Evolutionary conservation across 1,140 invertebrate genomes (phyloP), one percentile per base, ranked within the genome.

Genomic region (Phortica variegata): DNA sequence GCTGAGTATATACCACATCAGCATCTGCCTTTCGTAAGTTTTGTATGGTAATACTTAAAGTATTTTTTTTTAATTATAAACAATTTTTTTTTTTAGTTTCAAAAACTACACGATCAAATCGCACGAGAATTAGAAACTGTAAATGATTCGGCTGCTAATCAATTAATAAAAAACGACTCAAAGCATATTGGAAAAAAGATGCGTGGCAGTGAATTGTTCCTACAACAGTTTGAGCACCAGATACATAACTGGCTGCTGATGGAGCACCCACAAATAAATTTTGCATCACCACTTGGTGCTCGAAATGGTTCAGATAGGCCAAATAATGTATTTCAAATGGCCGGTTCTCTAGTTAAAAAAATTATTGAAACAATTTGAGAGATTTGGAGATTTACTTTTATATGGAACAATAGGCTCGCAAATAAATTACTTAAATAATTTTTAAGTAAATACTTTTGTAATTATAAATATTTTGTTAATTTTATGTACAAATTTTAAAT

Each of bases 231-330:
- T 33, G 56, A 57, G 39, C 41, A 45, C 13, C 52, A 65, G 18
- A 73, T 71, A 8, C 54, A 73, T 43, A 47, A 56, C 6, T 73
- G 70, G 70, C 43, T 73, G 7, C 29, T 59, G 2, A 47, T 39
- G 3, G 63, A 68, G 2, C 32, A 10, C n/a, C 40, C 1, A 42
- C 43, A 20, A 49, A 34, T 4, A 50, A 49, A 54, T 2, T 47
- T 52, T 52, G 54, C 63, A 3, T 62, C 65, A 7, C 58, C 70
- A 2, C 40, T 68, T 4, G 54, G 50, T 18, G 49, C 53, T 0
- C 36, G 54, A 18, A 73, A 71, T 33, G 61, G 62, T 2, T 66
- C 70, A 16, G 47, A 40, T 23, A 50, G 58, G 7, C 53, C 58
- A 1, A 45, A 48, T 1, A 32, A 52, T 1, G 18, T 68, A 3